These are phyloP conservation scores for Agriopis leucophaearia DNA, from an alignment of 2,888 invertebrate genomes.

Conservation along the genomic window DNA sequence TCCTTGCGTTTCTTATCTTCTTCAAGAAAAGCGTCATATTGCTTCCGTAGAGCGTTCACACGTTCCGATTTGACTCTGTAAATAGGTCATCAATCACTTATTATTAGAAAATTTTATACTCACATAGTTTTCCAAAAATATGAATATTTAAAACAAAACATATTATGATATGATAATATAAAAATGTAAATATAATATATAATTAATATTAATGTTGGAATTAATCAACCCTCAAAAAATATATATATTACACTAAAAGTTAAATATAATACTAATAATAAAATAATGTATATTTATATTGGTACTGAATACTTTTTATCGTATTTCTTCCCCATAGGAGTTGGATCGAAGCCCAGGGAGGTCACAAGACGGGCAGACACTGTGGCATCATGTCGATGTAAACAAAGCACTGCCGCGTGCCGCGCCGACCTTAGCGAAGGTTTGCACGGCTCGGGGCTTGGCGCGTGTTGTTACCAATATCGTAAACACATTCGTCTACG, in stretches of 20 bases:
- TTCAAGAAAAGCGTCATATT: slow-evolving; percentile 78
- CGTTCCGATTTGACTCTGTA: slow-evolving; percentile 73
- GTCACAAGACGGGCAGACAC: slow-evolving; percentile 33
- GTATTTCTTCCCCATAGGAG: slow-evolving; percentile 73
- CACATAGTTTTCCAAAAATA: not conserved
- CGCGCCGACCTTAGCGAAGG: slow-evolving; percentile 75
- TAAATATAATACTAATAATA: no score
- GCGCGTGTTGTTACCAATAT: slow-evolving; percentile 51
- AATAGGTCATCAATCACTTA: slow-evolving; percentile 8
- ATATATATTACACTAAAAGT: no score
- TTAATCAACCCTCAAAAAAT: no score
- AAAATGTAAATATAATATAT: no score
- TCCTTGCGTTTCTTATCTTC: slow-evolving; percentile 80
- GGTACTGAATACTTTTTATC: slow-evolving; percentile 67
- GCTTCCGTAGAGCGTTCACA: slow-evolving; percentile 72
- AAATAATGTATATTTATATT: no score
- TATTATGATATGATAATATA: no score
- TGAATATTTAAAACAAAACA: no score
- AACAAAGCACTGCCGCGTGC: slow-evolving; percentile 76
- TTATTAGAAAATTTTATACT: not conserved
- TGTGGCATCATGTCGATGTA: slow-evolving; percentile 62
- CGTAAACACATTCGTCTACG: slow-evolving; percentile 52
- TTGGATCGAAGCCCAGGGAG: slow-evolving; percentile 26
- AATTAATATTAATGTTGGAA: no score
- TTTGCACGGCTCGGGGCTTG: slow-evolving; percentile 64